Evolutionary conservation across 2,797 vertebrate genomes (phyloP).

Genomic region (Halcyon leucocephala): DNA sequence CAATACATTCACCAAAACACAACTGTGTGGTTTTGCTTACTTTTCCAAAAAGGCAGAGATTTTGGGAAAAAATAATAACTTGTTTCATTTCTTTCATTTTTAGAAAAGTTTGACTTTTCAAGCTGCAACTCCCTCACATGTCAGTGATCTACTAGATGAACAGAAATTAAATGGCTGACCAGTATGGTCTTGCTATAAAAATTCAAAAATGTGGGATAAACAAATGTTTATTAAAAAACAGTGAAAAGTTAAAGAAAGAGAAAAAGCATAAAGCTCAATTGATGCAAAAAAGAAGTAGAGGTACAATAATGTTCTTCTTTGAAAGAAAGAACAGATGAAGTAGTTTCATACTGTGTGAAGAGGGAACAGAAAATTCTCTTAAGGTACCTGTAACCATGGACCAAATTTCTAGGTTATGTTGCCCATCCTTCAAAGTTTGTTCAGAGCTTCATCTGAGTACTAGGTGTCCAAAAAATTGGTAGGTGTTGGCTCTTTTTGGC

Average conservation of each 20-base stretch:
- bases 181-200: background rate
- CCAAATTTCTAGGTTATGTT: background rate
- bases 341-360: background rate
- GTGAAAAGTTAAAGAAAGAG: background rate
- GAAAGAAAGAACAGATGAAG: background rate
- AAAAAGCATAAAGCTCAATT: background rate
- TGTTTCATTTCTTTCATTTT: background rate
- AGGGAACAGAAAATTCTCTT: background rate
- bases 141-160: background rate
- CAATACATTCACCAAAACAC: background rate
- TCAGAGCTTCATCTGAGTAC: background rate
- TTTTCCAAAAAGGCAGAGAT: background rate
- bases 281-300: background rate
- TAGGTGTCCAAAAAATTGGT: background rate
- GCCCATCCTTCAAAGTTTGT: background rate
- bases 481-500: background rate
- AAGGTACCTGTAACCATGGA: background rate
- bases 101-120: constrained; percentile 7
- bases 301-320: background rate
- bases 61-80: background rate
- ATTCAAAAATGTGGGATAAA: background rate
- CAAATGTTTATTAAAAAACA: background rate
- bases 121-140: background rate
- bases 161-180: background rate
- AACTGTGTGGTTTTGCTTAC: background rate